Evolutionary conservation across 2,888 invertebrate genomes (phyloP).

Genomic region (Hypercompe scribonia): DNA sequence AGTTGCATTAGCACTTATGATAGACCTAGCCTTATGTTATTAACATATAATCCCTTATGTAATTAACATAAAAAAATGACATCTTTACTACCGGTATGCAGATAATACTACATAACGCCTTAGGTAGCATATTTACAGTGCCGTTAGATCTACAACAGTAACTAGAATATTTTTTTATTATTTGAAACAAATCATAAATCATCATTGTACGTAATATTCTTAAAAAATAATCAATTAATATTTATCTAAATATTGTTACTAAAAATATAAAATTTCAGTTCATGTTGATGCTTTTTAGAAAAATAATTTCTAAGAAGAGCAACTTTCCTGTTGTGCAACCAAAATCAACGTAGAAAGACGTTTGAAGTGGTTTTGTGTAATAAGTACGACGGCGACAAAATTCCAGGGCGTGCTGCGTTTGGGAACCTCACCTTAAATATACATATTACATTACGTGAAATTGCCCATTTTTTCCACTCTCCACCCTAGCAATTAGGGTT

Average conservation of each 20-base stretch:
- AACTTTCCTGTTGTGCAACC: conserved; percentile 58
- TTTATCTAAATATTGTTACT: not conserved
- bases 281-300: not conserved
- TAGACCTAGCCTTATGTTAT: too few relatives aligned
- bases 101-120: too few relatives aligned
- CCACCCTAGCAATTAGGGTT: conserved; percentile 87
- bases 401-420: conserved; percentile 69
- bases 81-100: too few relatives aligned
- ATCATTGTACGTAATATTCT: not conserved
- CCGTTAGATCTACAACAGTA: not conserved
- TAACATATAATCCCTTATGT: too few relatives aligned
- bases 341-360: conserved; percentile 69
- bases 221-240: not conserved
- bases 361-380: conserved; percentile 82
- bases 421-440: conserved; percentile 84
- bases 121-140: too few relatives aligned
- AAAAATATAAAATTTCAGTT: not conserved
- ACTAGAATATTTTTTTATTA: too few relatives aligned
- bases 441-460: conserved; percentile 87
- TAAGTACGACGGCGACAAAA: conserved; percentile 83
- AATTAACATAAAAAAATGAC: too few relatives aligned
- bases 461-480: conserved; percentile 87
- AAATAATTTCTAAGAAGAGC: conserved; percentile 64
- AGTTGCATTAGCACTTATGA: not conserved
- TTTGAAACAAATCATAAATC: not conserved